Base-by-base conservation (phyloP, 2,113 vertebrate species). In the Hucho hucho region DNA sequence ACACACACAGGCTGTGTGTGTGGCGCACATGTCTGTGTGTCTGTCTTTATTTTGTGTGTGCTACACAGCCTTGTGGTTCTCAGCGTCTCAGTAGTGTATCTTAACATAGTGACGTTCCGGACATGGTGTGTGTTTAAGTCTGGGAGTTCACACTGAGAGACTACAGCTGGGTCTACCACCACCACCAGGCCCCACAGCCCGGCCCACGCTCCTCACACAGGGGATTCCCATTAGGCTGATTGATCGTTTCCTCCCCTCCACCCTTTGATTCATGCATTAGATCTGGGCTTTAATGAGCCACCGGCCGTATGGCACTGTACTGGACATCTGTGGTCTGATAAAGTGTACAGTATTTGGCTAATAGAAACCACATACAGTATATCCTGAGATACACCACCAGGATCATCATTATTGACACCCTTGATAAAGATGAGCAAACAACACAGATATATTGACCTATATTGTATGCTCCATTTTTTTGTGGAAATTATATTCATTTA, bases 231-330 rank as follows among this genome's bases (percentile, higher is more conserved):
- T 90, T 89, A 80, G 79, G 81, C 87, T 80, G 88, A 90, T 93
- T 89, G 83, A 85, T 89, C 79, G 79, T 87, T 85, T 87, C 64
- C 69, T 82, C 79, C 87, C 75, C 83, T 86, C 63, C 87, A 86
- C 83, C 85, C 90, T 93, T 92, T 93, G 92, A 93, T 93, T 93
- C 92, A 93, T 92, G 92, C 90, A 89, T 92, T 92, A 87, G 86
- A 90, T 90, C 89, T 88, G 90, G 87, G 86, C 87, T 91, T 83
- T 94, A 94, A 93, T 93, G 92, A 93, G 90, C 88, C 88, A 82
- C 83, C 79, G 87, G 85, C 92, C 91, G 88, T 93, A 93, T 93
- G 93, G 89, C 87, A 88, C 83, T 70, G 77, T 86, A 88, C 83
- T 77, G 88, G 87, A 89, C 92, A 91, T 92, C 92, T 93, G 92